These are phyloP conservation scores for Artibeus jamaicensis DNA, from an alignment of 2,797 vertebrate species.

Conservation along the genomic window DNA sequence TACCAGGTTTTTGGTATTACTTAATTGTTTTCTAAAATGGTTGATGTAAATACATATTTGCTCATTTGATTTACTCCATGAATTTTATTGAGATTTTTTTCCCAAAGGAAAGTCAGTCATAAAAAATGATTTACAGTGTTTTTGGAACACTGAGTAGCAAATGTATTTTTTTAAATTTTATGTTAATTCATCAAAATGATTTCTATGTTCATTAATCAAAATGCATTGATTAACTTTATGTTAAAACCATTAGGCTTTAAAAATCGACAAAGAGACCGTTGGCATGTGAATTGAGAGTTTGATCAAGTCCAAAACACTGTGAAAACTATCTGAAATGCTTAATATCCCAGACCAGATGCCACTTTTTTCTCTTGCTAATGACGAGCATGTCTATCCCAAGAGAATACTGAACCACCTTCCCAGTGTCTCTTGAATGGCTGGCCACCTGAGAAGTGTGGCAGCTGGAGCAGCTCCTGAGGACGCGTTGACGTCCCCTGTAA, in stretches of 20 bases:
- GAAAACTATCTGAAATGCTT: neutral
- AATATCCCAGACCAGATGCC: neutral
- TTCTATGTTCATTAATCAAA: constrained; percentile 17
- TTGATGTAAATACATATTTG: neutral
- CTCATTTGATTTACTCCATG: neutral
- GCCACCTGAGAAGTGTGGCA: neutral
- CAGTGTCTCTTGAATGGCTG: neutral
- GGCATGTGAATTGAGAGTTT: neutral
- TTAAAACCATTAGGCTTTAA: constrained; percentile 21
- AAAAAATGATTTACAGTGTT: neutral
- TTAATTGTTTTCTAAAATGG: neutral
- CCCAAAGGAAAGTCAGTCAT: neutral
- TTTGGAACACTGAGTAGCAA: neutral
- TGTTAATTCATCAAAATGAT: constrained; percentile 1
- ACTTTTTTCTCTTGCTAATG: neutral
- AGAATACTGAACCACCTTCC: neutral
- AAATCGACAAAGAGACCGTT: neutral
- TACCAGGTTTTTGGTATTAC: neutral
- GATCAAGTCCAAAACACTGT: neutral
- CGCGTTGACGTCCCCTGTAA: neutral
- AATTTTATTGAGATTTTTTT: neutral
- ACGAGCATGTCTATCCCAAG: neutral
- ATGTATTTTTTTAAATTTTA: neutral
- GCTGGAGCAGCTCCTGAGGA: neutral
- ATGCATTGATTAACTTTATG: constrained; percentile 1